A percentile compares a stretch with the other conserved stretches of the same genome.
These are phyloP conservation scores for Drosophila picticornis DNA, from an alignment of 2,888 invertebrate genomes.

Conservation along the genomic window DNA sequence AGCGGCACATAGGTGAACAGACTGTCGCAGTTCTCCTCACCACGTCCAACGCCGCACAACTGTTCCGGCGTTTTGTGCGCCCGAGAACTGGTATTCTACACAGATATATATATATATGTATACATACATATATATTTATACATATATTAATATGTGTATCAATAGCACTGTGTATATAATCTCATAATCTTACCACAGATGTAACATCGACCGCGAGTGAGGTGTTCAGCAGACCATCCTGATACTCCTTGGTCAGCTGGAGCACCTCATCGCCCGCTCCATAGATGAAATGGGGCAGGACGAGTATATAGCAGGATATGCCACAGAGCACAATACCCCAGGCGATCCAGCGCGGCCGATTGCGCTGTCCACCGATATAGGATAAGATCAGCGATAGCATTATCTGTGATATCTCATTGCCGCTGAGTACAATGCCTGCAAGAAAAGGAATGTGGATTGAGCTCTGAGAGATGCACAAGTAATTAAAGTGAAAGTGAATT, in stretches of 20 bases:
- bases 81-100: conserved; percentile 64
- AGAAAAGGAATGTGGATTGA: background rate
- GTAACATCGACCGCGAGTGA: conserved; percentile 43
- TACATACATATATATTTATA: background rate
- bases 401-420: conserved; percentile 90
- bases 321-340: conserved; percentile 88
- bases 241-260: conserved; percentile 84
- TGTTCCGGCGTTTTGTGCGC: conserved; percentile 65
- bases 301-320: conserved; percentile 87
- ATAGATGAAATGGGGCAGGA: conserved; percentile 88
- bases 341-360: conserved; percentile 89
- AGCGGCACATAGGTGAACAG: conserved; percentile 86
- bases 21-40: conserved; percentile 85
- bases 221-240: conserved; percentile 53
- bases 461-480: background rate
- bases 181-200: conserved; percentile 69
- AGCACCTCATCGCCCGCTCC: conserved; percentile 87
- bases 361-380: conserved; percentile 89
- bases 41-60: conserved; percentile 72
- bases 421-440: conserved; percentile 88
- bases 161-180: background rate
- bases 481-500: background rate
- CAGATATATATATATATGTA: background rate
- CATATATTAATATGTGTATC: background rate
- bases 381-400: conserved; percentile 88